Evolutionary conservation across 2,797 vertebrate genomes (phyloP).

Genomic region (Acrocephalus scirpaceus): DNA sequence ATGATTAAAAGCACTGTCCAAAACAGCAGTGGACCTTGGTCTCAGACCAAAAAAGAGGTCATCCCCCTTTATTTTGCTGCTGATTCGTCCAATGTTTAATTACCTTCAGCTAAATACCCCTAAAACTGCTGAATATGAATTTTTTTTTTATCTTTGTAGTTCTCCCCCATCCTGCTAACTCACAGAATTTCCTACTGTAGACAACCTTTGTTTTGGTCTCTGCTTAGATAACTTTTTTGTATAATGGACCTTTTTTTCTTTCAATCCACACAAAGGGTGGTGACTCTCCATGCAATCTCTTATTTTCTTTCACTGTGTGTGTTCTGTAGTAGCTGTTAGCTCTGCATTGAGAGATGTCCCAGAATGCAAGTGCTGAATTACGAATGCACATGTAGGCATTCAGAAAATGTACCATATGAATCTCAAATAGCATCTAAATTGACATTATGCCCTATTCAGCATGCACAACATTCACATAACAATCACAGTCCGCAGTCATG

Average conservation of each 20-base stretch:
- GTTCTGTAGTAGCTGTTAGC: not conserved
- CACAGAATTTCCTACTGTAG: not conserved
- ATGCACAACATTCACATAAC: not conserved
- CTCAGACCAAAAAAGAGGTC: not conserved
- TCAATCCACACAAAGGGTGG: not conserved
- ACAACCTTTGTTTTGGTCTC: not conserved
- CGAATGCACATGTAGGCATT: not conserved
- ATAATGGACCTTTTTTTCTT: not conserved
- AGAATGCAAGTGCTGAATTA: slow-evolving; percentile 19
- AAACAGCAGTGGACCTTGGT: not conserved
- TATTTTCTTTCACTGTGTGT: not conserved
- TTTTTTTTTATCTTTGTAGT: not conserved
- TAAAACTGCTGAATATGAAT: not conserved
- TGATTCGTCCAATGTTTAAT: not conserved
- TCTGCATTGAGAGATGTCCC: not conserved
- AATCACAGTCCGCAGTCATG: not conserved
- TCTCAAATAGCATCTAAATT: slow-evolving; percentile 22
- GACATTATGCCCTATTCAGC: slow-evolving; percentile 27
- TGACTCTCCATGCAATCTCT: not conserved
- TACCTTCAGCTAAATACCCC: not conserved
- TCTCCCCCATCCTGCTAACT: not conserved
- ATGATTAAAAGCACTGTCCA: not conserved
- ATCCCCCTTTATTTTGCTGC: not conserved
- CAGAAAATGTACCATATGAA: not conserved
- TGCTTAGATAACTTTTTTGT: not conserved